Evolutionary conservation across 2,797 vertebrate genomes (phyloP).

Genomic region (Distichodus sexfasciatus): DNA sequence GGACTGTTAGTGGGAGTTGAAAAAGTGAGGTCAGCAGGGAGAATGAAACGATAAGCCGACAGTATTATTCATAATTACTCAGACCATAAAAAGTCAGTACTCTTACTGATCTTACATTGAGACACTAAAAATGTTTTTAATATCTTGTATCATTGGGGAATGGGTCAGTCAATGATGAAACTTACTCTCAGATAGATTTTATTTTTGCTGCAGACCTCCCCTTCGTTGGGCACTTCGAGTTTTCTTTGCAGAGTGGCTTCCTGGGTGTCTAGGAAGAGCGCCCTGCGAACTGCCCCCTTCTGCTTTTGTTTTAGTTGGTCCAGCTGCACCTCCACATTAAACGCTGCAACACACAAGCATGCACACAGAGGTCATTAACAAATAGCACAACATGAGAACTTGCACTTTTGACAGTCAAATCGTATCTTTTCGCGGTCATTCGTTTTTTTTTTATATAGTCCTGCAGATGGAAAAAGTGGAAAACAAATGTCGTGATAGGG

Average conservation of each 20-base stretch:
- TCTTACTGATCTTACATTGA: slow-evolving; percentile 3
- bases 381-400: neutral
- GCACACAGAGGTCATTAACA: slow-evolving; percentile 5
- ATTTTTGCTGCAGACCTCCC: slow-evolving; percentile 74
- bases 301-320: slow-evolving; percentile 84
- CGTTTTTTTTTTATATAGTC: too few relatives aligned
- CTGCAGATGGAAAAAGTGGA: too few relatives aligned
- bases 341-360: slow-evolving; percentile 68
- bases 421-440: too few relatives aligned
- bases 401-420: slow-evolving; percentile 49
- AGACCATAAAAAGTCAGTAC: neutral
- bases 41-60: neutral
- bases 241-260: slow-evolving; percentile 70
- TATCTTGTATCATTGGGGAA: neutral
- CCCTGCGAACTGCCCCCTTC: slow-evolving; percentile 80
- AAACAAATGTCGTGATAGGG: too few relatives aligned
- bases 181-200: slow-evolving; percentile 86
- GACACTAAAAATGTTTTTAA: neutral
- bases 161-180: neutral
- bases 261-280: slow-evolving; percentile 81
- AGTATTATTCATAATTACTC: slow-evolving; percentile 12
- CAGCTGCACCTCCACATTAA: slow-evolving; percentile 84
- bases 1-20: neutral
- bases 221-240: slow-evolving; percentile 72
- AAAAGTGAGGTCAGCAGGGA: slow-evolving; percentile 20